phyloP scores from a whole-genome alignment of 2,888 invertebrate genomes.

The Leptinotarsa peninsularis region DNA sequence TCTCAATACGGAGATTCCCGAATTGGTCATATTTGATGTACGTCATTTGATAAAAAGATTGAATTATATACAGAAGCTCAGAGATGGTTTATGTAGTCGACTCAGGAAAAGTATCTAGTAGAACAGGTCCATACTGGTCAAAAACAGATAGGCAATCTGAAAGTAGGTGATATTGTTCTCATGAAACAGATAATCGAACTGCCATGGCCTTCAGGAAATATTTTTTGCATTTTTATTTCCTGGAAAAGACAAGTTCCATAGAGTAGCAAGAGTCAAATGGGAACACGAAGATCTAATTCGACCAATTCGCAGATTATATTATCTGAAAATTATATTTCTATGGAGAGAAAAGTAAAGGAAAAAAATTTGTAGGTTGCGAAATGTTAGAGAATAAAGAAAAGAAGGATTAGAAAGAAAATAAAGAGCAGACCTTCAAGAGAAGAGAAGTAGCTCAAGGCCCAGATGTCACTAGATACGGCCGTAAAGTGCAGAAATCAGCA shows the following conservation, averaged over 20 bases:
- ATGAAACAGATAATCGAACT: neutral
- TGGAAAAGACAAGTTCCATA: neutral
- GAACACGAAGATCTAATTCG: neutral
- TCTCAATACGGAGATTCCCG: slow-evolving; percentile 1
- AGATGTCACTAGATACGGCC: no score
- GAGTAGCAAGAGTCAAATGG: neutral
- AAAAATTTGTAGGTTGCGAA: no score
- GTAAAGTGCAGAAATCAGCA: no score
- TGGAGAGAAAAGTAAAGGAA: no score
- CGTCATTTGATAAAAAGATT: neutral
- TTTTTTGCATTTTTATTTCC: neutral
- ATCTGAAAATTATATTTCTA: neutral
- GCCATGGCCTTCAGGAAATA: neutral
- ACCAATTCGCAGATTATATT: neutral
- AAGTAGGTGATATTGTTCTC: neutral
- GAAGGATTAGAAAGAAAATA: no score
- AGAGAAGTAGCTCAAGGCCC: no score
- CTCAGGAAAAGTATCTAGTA: slow-evolving; percentile 15
- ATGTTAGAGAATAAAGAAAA: no score
- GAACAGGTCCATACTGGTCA: slow-evolving; percentile 18
- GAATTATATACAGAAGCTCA: neutral
- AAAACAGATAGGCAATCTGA: slow-evolving; percentile 11
- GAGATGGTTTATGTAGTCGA: slow-evolving; percentile 5
- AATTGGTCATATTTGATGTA: slow-evolving; percentile 2
- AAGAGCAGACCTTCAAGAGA: no score